These are phyloP conservation scores for Pristionchus exspectatus DNA, from an alignment of 2,888 invertebrate species.

Conservation along the genomic window DNA sequence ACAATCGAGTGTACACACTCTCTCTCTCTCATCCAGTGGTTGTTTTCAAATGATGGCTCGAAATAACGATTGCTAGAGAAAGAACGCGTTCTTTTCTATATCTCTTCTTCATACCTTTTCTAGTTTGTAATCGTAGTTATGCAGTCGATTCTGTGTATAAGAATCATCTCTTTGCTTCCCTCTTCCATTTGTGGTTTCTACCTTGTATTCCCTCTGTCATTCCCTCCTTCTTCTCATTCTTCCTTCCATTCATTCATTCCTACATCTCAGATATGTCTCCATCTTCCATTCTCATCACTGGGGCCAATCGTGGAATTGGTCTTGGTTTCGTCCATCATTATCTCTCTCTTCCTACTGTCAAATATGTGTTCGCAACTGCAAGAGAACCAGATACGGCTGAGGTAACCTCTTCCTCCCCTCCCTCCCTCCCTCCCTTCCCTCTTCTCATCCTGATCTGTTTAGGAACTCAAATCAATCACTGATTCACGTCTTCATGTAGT, in stretches of 20 bases:
- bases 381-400: conserved; percentile 59
- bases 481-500: conserved; percentile 55
- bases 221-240: conserved; percentile 4
- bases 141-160: not conserved
- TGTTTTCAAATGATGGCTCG: not conserved
- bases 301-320: conserved; percentile 64
- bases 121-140: not conserved
- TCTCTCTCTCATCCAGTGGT: not conserved
- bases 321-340: conserved; percentile 61
- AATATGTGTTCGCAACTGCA: conserved; percentile 61
- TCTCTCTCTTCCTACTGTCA: conserved; percentile 58
- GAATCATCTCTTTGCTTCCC: not conserved
- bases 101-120: not conserved
- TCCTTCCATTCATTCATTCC: not conserved
- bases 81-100: not conserved
- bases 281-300: conserved; percentile 60
- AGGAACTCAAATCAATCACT: conserved; percentile 17
- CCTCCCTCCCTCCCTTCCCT: not conserved
- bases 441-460: too few relatives aligned
- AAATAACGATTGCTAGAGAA: not conserved
- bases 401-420: conserved; percentile 19
- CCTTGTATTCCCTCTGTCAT: not conserved
- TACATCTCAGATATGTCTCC: not conserved
- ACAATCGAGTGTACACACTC: not conserved
- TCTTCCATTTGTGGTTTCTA: not conserved